phyloP scores from a whole-genome alignment of 1,140 invertebrate species.

The Drosophila parvula region DNA sequence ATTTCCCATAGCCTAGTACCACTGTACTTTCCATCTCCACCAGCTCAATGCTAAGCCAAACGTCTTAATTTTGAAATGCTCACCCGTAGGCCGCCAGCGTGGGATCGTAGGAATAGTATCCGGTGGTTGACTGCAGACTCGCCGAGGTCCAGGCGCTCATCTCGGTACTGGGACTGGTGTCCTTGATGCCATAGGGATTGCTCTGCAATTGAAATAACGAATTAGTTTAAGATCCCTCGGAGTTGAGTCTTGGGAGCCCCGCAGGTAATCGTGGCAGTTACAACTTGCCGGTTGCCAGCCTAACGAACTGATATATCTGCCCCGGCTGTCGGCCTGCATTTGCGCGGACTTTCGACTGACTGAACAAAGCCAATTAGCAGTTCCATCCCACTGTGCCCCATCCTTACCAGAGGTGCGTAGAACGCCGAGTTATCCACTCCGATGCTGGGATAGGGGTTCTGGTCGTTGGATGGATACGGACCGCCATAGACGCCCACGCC shows the following conservation, averaged over 20 bases:
- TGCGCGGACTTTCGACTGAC: slow-evolving; percentile 54
- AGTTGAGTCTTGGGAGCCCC: slow-evolving; percentile 41
- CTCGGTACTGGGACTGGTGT: slow-evolving; percentile 91
- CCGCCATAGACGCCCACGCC: slow-evolving; percentile 89
- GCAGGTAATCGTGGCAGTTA: slow-evolving; percentile 47
- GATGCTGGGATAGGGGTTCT: slow-evolving; percentile 96
- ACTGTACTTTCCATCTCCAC: background rate
- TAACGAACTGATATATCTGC: slow-evolving; percentile 50
- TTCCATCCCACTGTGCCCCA: background rate
- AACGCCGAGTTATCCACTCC: slow-evolving; percentile 96
- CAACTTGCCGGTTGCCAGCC: slow-evolving; percentile 13
- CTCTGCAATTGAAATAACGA: slow-evolving; percentile 87
- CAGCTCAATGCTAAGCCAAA: slow-evolving; percentile 10
- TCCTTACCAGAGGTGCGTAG: slow-evolving; percentile 97
- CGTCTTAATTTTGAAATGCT: slow-evolving; percentile 84
- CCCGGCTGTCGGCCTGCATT: slow-evolving; percentile 52
- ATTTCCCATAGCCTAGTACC: background rate
- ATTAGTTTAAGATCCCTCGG: slow-evolving; percentile 7
- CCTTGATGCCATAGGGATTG: slow-evolving; percentile 95
- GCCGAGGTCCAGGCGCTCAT: slow-evolving; percentile 95
- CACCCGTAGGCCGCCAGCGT: slow-evolving; percentile 96
- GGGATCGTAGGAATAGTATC: slow-evolving; percentile 96
- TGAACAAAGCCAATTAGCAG: slow-evolving; percentile 61
- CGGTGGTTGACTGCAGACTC: slow-evolving; percentile 93
- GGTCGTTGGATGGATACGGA: slow-evolving; percentile 93